These are phyloP conservation scores for Sebastes cheni DNA, from an alignment of 2,797 vertebrate genomes.

Conservation along the genomic window DNA sequence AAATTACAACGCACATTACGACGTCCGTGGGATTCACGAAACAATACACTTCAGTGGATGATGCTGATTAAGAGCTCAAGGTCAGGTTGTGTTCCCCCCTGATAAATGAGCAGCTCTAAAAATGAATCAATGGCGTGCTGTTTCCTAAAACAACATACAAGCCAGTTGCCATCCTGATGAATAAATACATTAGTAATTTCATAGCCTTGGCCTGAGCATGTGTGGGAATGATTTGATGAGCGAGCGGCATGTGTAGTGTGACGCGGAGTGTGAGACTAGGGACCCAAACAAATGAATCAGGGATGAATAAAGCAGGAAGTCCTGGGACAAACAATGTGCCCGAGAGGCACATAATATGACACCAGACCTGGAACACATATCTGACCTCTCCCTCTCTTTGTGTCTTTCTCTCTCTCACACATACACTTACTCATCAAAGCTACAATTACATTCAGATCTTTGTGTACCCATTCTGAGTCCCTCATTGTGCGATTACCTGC, in stretches of 20 bases:
- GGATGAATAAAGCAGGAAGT: conserved; percentile 57
- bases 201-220: conserved; percentile 1
- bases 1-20: conserved; percentile 30
- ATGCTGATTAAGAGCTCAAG: conserved; percentile 43
- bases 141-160: conserved; percentile 48
- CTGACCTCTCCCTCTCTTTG: conserved; percentile 60
- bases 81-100: conserved; percentile 25
- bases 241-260: conserved; percentile 11
- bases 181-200: conserved; percentile 39
- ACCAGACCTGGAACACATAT: conserved; percentile 52
- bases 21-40: conserved; percentile 35
- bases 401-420: conserved; percentile 27
- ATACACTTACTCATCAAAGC: conserved; percentile 40
- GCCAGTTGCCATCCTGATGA: conserved; percentile 27
- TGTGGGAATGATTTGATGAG: conserved; percentile 41
- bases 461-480: conserved; percentile 18
- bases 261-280: conserved; percentile 4
- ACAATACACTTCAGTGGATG: conserved; percentile 47
- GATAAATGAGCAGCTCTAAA: conserved; percentile 47
- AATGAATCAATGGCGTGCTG: conserved; percentile 45
- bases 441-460: conserved; percentile 48
- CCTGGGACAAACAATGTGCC: conserved; percentile 20
- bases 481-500: conserved; percentile 26
- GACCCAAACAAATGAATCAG: conserved; percentile 67
- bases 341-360: conserved; percentile 61